Base-by-base conservation (phyloP, 2,888 invertebrate genomes). In the Rotaria magnacalcarata region DNA sequence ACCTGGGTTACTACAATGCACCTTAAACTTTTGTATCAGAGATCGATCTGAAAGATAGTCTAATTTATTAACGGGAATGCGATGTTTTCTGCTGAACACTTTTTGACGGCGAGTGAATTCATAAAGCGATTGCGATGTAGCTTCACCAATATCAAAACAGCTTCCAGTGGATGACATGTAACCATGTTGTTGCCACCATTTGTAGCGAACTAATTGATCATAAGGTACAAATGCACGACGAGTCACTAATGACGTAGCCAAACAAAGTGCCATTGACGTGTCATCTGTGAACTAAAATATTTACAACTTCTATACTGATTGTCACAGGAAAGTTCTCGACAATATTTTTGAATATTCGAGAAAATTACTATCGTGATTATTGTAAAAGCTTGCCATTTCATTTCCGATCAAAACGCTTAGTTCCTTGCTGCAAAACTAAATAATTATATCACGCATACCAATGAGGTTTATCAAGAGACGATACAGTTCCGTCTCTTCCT, bases 181-280 rank as follows among this genome's bases (percentile, higher is more conserved):
- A 11, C 75, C 75, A 24, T 19, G 2, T 11, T 80, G 21, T 19
- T 21, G 19, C 75, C 75, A 80, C 75, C 75, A 80, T 80, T 80
- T 80, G 21, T 80, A 80, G 10, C 75, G 75, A 41, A 80, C 75
- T 80, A 80, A 47, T 80, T 80, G 75, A 47, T 80, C 75, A 47
- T 80, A 80, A 14, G 75, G 43, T 21, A 47, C 75, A n/a, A 80
- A 80, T n/a, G 14, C 75, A 41, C 11, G 75, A 24, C 47, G 41
- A 10, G 14, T 24, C 7, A 80, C 24, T 24, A 80, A 47, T 47
- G 43, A 47, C 2, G n/a, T n/a, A 10, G 75, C 75, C 19, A 80
- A 47, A 11, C 75, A 80, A 21, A 80, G 75, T 21, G 75, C 75
- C 75, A 80, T 80, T 4, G 75, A 80, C 1, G 75, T 80, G 43